Base-by-base conservation (phyloP, 2,888 invertebrate genomes). In the Ormia ochracea region DNA sequence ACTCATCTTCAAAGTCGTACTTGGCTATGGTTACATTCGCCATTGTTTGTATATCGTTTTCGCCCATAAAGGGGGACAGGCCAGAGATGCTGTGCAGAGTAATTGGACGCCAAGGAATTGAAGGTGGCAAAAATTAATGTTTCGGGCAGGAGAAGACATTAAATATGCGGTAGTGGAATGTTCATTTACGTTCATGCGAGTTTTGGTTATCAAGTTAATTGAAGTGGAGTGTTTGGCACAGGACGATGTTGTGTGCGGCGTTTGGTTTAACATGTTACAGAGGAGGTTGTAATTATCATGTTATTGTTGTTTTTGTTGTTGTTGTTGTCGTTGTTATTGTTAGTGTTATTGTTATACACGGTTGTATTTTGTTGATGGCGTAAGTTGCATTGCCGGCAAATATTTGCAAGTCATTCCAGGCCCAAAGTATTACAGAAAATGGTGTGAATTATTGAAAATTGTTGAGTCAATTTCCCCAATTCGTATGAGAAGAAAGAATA, bases 31-130 rank as follows among this genome's bases (percentile, higher is more conserved):
- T 98, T 31, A 99, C 98, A 90, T 99, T 99, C n/a, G 96, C 96
- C 95, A 99, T 97, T 7, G 99, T 99, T 90, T 98, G 98, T 84
- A 96, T 94, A 89, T 99, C 99, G 54, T 95, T 97, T 88, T 97
- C 96, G 1, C 99, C 99, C 96, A 99, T 97, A 91, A 99, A 99
- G 12, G 99, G 99, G 5, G 98, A 99, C 77, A 99, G 91, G 4
- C 99, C 99, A 33, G 98, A 98, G 85, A 99, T 91, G 84, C 96
- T 96, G 83, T 77, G 23, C 17, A 1, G 12, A 17, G 12, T 43
- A 41, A 21, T 26, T 9, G 1, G 10, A 1, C 14, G 21, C 26
- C n/a, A 6, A 63, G 26, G 28, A 43, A 36, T 50, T 12, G 17
- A 45, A 54, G 45, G 28, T 52, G 17, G 36, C 38, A 31, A 12